Conservation (phyloP, 2,113 vertebrate genomes). For the Melanocharis versteri region DNA sequence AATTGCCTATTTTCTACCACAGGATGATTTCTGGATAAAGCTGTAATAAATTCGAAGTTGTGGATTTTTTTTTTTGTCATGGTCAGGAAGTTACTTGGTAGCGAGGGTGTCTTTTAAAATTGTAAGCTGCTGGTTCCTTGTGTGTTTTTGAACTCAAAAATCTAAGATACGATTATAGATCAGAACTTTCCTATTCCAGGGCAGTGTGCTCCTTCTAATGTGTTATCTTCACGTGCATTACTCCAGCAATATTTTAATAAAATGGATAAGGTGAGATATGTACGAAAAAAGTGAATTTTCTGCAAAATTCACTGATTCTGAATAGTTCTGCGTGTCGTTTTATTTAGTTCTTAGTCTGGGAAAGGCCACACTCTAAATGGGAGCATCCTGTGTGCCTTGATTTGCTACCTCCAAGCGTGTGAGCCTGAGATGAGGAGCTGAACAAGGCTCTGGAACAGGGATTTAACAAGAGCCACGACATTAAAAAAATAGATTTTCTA, state of each 20-base stretch:
- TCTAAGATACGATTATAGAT: background rate
- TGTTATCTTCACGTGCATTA: background rate
- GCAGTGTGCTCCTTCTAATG: background rate
- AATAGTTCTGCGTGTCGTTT: fast-evolving
- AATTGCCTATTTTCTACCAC: background rate
- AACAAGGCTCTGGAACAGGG: background rate
- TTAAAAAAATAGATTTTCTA: background rate
- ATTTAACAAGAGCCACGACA: background rate
- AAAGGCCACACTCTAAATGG: background rate
- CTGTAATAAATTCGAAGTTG: background rate
- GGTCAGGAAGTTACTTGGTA: background rate
- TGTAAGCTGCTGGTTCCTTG: background rate
- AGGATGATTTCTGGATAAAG: background rate
- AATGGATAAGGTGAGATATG: background rate
- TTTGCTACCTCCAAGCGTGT: background rate
- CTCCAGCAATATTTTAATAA: background rate
- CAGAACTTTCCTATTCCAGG: background rate
- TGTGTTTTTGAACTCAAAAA: background rate
- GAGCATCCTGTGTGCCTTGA: background rate
- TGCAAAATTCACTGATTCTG: background rate
- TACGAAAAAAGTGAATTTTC: background rate
- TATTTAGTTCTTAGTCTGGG: background rate
- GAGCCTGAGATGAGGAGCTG: background rate
- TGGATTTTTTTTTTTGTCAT: background rate
- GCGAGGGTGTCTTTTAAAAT: background rate